Conservation (phyloP, 2,113 vertebrate genomes). For the Alectura lathami region DNA sequence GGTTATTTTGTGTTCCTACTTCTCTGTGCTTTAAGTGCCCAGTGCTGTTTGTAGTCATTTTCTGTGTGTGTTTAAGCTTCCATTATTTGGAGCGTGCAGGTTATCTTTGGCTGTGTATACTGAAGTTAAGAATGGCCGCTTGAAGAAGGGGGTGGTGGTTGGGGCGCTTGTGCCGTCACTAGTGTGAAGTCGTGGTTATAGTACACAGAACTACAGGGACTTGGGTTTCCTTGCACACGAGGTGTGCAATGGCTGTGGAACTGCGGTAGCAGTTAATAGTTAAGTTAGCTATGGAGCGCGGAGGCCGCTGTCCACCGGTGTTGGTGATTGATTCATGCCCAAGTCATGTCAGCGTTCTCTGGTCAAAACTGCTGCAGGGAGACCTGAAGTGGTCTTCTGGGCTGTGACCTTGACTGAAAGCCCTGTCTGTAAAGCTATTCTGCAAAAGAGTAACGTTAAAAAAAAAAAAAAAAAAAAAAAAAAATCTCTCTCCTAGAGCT, state of each 20-base stretch:
- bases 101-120: rapidly evolving
- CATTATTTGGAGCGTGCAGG: rapidly evolving
- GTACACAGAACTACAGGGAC: rapidly evolving
- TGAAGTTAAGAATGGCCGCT: rapidly evolving
- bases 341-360: rapidly evolving
- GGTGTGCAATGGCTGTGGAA: rapidly evolving
- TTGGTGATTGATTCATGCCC: rapidly evolving
- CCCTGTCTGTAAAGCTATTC: rapidly evolving
- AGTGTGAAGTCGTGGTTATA: rapidly evolving
- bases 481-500: rapidly evolving
- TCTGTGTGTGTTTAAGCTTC: rapidly evolving
- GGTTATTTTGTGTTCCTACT: rapidly evolving
- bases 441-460: not conserved
- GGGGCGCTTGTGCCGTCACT: rapidly evolving
- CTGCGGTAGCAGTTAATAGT: rapidly evolving
- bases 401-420: not conserved
- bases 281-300: rapidly evolving
- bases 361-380: not conserved
- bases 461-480: rapidly evolving
- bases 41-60: rapidly evolving
- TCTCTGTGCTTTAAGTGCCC: rapidly evolving
- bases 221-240: rapidly evolving
- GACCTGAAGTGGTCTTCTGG: too few relatives aligned
- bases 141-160: rapidly evolving
- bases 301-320: rapidly evolving